Percentiles rank a stretch among this genome's conserved stretches.
Conservation (phyloP, 2,797 vertebrate genomes). For the Chlorospingus semifuscus region DNA sequence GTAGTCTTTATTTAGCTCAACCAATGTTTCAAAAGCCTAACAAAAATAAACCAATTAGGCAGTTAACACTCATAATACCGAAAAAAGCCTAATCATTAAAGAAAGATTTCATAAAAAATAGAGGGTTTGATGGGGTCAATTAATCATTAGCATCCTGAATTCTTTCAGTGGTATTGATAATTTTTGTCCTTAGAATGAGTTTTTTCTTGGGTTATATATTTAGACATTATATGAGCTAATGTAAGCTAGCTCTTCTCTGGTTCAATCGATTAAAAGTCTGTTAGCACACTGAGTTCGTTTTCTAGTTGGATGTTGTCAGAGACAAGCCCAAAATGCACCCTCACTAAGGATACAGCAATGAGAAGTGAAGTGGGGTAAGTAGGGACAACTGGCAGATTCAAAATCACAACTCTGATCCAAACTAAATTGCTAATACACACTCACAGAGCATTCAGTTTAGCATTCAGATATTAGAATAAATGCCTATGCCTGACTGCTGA, state of each 20-base stretch:
- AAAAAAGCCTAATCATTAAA: not conserved
- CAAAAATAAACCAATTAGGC: not conserved
- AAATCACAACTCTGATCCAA: not conserved
- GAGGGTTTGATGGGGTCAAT: not conserved
- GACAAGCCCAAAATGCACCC: not conserved
- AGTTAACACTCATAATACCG: not conserved
- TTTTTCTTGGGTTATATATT: not conserved
- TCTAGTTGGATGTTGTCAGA: not conserved
- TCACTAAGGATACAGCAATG: not conserved
- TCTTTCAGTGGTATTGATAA: not conserved
- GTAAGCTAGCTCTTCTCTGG: not conserved
- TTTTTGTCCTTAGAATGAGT: not conserved
- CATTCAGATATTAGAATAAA: not conserved
- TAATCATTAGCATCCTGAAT: not conserved
- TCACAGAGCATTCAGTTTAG: not conserved
- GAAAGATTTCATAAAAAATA: not conserved
- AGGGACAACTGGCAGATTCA: not conserved
- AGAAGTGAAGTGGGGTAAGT: not conserved
- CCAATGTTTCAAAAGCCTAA: not conserved
- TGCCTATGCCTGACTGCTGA: not conserved
- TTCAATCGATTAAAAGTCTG: not conserved
- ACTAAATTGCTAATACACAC: not conserved
- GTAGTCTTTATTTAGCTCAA: not conserved
- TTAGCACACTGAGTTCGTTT: not conserved
- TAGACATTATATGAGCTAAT: not conserved